A percentile compares a stretch with the other conserved stretches of the same genome.
These are phyloP conservation scores for Cherax destructor DNA, from an alignment of 1,140 invertebrate genomes.

Conservation along the genomic window DNA sequence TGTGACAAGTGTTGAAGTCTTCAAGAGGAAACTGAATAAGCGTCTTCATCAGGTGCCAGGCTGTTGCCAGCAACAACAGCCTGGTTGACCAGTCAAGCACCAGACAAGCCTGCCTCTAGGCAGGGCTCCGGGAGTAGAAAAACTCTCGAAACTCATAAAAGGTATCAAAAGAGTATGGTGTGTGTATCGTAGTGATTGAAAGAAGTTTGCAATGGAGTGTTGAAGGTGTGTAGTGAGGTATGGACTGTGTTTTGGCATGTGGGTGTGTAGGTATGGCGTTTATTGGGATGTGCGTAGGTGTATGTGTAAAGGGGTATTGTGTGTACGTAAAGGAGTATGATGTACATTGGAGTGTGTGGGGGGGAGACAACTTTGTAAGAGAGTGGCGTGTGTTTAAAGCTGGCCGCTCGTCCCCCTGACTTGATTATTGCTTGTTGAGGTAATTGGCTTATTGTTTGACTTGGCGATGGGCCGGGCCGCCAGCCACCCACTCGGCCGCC, in stretches of 20 bases:
- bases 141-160: too few relatives aligned
- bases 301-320: constrained; percentile 12
- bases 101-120: too few relatives aligned
- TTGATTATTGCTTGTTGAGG: constrained; percentile 28
- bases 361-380: not conserved
- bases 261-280: not conserved
- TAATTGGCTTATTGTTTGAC: constrained; percentile 44
- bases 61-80: too few relatives aligned
- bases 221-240: not conserved
- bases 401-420: constrained; percentile 12
- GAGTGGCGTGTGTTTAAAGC: not conserved
- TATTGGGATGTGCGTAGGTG: not conserved
- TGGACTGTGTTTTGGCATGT: not conserved
- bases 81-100: too few relatives aligned
- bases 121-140: too few relatives aligned
- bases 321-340: not conserved
- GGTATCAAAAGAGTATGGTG: too few relatives aligned
- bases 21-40: too few relatives aligned
- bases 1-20: too few relatives aligned
- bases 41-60: too few relatives aligned
- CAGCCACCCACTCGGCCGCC: not conserved
- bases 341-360: too few relatives aligned
- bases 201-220: not conserved
- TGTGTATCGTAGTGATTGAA: not conserved
- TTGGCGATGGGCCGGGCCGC: constrained; percentile 7